These are phyloP conservation scores for Aphodius granarius DNA, from an alignment of 2,888 invertebrate species.

Conservation along the genomic window DNA sequence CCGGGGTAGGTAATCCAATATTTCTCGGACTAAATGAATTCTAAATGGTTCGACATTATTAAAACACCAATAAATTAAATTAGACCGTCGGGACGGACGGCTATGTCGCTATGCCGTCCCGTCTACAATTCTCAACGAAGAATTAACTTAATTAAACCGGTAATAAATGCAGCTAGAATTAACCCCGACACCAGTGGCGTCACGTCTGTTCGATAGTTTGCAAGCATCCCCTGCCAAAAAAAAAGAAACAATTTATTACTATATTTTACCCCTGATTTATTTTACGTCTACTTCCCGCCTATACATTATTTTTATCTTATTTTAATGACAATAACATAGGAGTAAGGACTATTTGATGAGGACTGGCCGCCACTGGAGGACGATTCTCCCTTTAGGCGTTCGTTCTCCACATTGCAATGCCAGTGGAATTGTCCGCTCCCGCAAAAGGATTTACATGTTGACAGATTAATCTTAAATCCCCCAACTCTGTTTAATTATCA, in stretches of 20 bases:
- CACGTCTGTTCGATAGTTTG: too few species aligned
- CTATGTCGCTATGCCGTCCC: neutral
- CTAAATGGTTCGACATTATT: neutral
- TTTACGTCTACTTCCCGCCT: too few species aligned
- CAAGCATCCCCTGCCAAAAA: too few species aligned
- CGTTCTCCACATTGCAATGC: neutral
- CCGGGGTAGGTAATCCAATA: neutral
- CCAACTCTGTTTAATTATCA: conserved; percentile 27
- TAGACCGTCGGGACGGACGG: neutral
- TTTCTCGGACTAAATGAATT: neutral
- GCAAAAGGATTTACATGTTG: conserved; percentile 27
- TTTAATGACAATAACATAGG: too few species aligned
- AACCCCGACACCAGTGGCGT: neutral
- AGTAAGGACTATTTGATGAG: too few species aligned
- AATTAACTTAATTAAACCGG: neutral
- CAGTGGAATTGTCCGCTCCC: conserved; percentile 1
- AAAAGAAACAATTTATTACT: too few species aligned
- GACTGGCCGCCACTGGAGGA: too few species aligned
- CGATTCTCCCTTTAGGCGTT: neutral
- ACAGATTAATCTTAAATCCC: conserved; percentile 29
- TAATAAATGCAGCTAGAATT: neutral
- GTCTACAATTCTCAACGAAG: neutral
- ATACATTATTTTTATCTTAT: too few species aligned
- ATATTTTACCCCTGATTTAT: too few species aligned
- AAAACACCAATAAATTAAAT: neutral